Percentiles rank a stretch among this genome's conserved stretches.
These are phyloP conservation scores for Tribolium freemani DNA, from an alignment of 2,888 invertebrate genomes.

Conservation along the genomic window DNA sequence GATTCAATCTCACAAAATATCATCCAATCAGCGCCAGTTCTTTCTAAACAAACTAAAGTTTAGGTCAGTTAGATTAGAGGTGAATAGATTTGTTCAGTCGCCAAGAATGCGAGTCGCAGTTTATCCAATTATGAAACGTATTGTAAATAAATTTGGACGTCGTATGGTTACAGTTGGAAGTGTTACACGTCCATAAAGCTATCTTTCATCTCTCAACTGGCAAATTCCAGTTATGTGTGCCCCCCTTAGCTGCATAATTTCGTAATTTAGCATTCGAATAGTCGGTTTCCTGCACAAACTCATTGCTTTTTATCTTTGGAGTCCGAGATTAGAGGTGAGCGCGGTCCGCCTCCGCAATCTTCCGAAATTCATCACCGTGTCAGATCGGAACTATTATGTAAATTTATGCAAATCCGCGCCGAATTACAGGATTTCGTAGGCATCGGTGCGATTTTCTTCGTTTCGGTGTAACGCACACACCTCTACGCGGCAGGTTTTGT, in stretches of 20 bases:
- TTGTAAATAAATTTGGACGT: neutral
- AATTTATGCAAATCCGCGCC: slow-evolving; percentile 24
- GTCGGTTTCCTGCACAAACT: slow-evolving; percentile 48
- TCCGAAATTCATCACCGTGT: slow-evolving; percentile 6
- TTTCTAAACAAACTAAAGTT: neutral
- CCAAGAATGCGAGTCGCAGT: neutral
- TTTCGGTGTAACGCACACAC: slow-evolving; percentile 53
- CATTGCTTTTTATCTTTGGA: slow-evolving; percentile 49
- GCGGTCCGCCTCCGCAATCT: slow-evolving; percentile 14
- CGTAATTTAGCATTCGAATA: slow-evolving; percentile 42
- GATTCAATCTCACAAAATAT: neutral
- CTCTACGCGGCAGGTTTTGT: slow-evolving; percentile 62
- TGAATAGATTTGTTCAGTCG: neutral
- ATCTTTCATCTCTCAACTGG: slow-evolving; percentile 48
- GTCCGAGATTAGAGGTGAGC: slow-evolving; percentile 49
- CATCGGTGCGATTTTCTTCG: slow-evolving; percentile 44
- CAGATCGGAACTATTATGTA: neutral
- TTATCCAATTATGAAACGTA: neutral
- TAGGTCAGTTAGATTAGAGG: neutral
- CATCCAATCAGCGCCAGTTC: neutral
- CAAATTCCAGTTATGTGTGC: slow-evolving; percentile 44
- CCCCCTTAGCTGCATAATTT: slow-evolving; percentile 44
- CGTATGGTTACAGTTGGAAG: neutral
- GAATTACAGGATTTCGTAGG: slow-evolving; percentile 45
- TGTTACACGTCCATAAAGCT: slow-evolving; percentile 15